These are phyloP conservation scores for Lepeophtheirus nordmannii DNA, from an alignment of 2,888 invertebrate genomes.

Conservation along the genomic window DNA sequence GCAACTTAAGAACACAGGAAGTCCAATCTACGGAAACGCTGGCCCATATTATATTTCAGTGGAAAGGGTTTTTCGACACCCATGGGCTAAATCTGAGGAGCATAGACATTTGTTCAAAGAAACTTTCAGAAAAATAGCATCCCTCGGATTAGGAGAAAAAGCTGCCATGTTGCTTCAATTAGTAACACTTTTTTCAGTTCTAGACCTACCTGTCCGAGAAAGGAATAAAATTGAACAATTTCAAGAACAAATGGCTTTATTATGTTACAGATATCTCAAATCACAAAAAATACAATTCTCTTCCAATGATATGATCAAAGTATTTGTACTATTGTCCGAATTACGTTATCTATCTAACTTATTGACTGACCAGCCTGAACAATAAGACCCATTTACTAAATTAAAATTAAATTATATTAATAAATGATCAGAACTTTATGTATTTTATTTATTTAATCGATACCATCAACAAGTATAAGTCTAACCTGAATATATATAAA, in stretches of 20 bases:
- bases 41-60: background rate
- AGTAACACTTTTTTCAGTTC: background rate
- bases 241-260: slow-evolving; percentile 3
- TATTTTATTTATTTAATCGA: too few relatives aligned
- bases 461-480: background rate
- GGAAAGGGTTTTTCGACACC: background rate
- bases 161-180: slow-evolving; percentile 4
- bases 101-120: background rate
- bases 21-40: background rate
- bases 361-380: background rate
- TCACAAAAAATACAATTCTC: background rate
- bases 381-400: background rate
- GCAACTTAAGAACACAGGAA: background rate
- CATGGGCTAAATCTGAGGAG: background rate
- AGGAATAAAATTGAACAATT: background rate
- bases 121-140: background rate
- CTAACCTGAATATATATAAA: slow-evolving; percentile 38
- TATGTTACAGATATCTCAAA: background rate
- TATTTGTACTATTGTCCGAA: background rate
- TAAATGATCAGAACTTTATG: background rate
- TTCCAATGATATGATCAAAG: background rate
- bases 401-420: background rate
- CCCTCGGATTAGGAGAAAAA: background rate
- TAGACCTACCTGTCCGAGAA: background rate
- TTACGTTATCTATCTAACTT: background rate